Evolutionary conservation across 1,140 invertebrate genomes (phyloP), one percentile per base, ranked within the genome.

Genomic region (Dysdera silvatica): DNA sequence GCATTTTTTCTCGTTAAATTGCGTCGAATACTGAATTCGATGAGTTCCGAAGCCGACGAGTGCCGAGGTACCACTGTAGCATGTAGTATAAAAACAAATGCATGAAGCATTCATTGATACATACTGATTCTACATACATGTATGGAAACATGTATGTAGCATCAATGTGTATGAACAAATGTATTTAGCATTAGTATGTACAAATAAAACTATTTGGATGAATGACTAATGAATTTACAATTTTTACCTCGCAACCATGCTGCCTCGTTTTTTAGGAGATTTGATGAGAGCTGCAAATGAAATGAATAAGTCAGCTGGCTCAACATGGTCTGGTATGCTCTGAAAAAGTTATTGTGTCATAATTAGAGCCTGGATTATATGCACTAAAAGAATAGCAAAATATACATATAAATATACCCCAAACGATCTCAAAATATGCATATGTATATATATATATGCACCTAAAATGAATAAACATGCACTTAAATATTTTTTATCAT

Each of bases 261-360:
- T 81, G 60, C 72, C 73, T 71, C 82, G 80, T 65, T 80, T 79
- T 31, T 78, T 75, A 24, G 67, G 56, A 5, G 62, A 63, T 53
- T 73, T 70, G 63, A 72, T 71, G 6, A 74, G 69, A 31, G 76
- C 74, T 51, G 78, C 71, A 45, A 75, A 75, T 4, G 77, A 74
- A 61, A 78, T 75, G 62, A 79, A 80, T 55, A 79, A 79, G 54
- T 76, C 71, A 6, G 68, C 55, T 12, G 81, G 80, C 0, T 81
- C 72, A 29, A 82, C 76, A 73, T 82, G 81, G 37, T 78, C 75
- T 18, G 81, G 81, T 72, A 82, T 82, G 23, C 74, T 68, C 76
- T 81, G 66, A 52, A 76, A 71, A 41, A 16, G 8, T 23, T 16
- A 26, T 24, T 49, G n/a, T 23, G 16, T 48, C 24, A n/a, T n/a